Conservation (phyloP, 2,797 vertebrate species). For the Hyperoplus immaculatus region DNA sequence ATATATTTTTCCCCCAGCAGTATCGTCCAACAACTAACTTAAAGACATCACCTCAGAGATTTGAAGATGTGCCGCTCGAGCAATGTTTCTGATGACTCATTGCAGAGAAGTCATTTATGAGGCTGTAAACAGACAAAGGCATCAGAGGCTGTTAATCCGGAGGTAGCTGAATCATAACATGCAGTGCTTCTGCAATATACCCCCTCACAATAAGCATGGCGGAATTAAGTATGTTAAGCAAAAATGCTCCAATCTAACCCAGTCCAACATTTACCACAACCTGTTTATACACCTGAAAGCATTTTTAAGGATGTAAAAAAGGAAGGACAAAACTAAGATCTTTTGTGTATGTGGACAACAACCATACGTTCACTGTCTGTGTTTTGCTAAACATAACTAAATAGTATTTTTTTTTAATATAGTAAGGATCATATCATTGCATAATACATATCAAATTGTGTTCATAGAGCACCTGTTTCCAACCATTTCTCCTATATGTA, state of each 20-base stretch:
- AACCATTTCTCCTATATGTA: background rate
- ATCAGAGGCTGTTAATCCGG: slow-evolving; percentile 39
- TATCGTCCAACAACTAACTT: slow-evolving; percentile 29
- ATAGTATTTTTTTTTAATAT: slow-evolving; percentile 60
- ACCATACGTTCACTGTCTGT: slow-evolving; percentile 66
- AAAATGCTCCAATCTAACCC: slow-evolving; percentile 25
- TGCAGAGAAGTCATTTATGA: slow-evolving; percentile 51
- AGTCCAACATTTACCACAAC: slow-evolving; percentile 19
- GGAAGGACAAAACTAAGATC: slow-evolving; percentile 31
- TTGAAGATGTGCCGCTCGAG: slow-evolving; percentile 39
- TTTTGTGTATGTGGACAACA: slow-evolving; percentile 41
- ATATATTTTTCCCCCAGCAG: slow-evolving; percentile 31
- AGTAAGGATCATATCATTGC: slow-evolving; percentile 43
- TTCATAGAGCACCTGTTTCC: slow-evolving; percentile 50
- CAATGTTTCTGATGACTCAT: slow-evolving; percentile 47
- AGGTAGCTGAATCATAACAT: slow-evolving; percentile 28
- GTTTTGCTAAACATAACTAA: slow-evolving; percentile 61
- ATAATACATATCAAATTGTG: slow-evolving; percentile 42
- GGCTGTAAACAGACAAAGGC: slow-evolving; percentile 49
- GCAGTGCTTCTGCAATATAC: slow-evolving; percentile 15
- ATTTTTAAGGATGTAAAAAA: slow-evolving; percentile 25
- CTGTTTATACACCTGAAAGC: slow-evolving; percentile 31
- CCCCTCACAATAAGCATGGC: slow-evolving; percentile 5
- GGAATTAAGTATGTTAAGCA: slow-evolving; percentile 21
- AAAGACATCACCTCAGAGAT: slow-evolving; percentile 34